phyloP scores from a whole-genome alignment of 2,888 invertebrate species.

The Aphodius sticticus region DNA sequence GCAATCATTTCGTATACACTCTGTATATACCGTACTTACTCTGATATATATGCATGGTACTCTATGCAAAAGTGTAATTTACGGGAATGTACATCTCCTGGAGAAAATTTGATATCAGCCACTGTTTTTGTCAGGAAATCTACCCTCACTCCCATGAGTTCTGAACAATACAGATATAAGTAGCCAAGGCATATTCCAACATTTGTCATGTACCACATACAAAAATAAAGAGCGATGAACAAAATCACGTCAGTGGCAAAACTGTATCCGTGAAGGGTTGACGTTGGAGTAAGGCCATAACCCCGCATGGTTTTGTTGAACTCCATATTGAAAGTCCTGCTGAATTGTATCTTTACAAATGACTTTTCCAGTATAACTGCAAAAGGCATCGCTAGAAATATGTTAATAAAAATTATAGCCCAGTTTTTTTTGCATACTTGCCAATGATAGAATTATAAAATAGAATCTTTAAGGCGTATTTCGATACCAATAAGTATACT shows the following conservation, averaged over 20 bases:
- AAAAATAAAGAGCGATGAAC: not conserved
- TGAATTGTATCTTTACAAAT: not conserved
- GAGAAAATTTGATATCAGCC: not conserved
- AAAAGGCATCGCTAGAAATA: not conserved
- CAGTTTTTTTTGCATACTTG: too few species aligned
- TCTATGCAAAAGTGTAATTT: not conserved
- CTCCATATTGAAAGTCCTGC: not conserved
- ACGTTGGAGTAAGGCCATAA: too few species aligned
- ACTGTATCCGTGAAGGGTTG: too few species aligned
- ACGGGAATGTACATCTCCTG: not conserved
- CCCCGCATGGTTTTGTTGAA: not conserved
- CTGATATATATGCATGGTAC: not conserved
- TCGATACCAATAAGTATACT: not conserved
- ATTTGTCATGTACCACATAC: not conserved
- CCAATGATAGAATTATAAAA: too few species aligned
- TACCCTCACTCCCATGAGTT: not conserved
- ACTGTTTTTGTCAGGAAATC: not conserved
- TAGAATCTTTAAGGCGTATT: too few species aligned
- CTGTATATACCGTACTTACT: not conserved
- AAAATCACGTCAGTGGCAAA: not conserved
- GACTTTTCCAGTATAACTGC: not conserved
- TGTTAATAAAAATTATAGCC: not conserved
- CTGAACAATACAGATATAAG: not conserved
- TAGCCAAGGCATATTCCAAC: not conserved
- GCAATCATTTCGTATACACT: too few species aligned